These are phyloP conservation scores for Accipiter cooperii DNA, from an alignment of 2,113 vertebrate species.

Conservation along the genomic window DNA sequence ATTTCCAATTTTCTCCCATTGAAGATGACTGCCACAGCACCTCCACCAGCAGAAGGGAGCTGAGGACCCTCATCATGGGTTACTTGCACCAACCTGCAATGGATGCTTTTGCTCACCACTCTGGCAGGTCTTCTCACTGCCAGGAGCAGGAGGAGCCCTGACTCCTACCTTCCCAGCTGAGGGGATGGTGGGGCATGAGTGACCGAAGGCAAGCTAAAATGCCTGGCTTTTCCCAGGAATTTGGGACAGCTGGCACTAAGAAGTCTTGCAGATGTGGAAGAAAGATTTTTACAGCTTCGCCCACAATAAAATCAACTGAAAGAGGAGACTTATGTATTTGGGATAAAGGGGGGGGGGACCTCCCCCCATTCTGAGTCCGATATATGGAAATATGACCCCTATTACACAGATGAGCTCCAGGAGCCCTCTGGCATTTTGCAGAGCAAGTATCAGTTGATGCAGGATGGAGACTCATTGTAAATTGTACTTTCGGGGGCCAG, in stretches of 20 bases:
- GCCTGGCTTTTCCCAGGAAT: conserved; percentile 49
- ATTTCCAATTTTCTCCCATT: conserved; percentile 24
- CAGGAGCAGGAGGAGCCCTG: not conserved
- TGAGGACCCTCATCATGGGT: not conserved
- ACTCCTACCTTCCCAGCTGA: not conserved
- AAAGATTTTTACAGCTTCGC: conserved; percentile 24
- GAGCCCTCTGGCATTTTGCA: conserved; percentile 6
- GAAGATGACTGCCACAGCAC: not conserved
- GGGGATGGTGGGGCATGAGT: accelerated
- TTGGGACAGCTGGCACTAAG: conserved; percentile 6
- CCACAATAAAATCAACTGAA: conserved; percentile 26
- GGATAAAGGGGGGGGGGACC: not conserved
- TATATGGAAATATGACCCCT: not conserved
- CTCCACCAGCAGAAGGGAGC: not conserved
- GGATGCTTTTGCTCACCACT: not conserved
- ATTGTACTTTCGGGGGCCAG: accelerated
- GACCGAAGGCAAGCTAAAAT: not conserved
- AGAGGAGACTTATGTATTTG: not conserved
- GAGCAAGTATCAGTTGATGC: not conserved
- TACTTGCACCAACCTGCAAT: not conserved
- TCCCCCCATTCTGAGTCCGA: not conserved
- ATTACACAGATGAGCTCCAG: not conserved
- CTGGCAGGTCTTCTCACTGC: not conserved
- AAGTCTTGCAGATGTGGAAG: conserved; percentile 55
- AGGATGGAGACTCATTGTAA: not conserved